These are phyloP conservation scores for Salvelinus alpinus DNA, from an alignment of 2,113 vertebrate species.

Conservation along the genomic window DNA sequence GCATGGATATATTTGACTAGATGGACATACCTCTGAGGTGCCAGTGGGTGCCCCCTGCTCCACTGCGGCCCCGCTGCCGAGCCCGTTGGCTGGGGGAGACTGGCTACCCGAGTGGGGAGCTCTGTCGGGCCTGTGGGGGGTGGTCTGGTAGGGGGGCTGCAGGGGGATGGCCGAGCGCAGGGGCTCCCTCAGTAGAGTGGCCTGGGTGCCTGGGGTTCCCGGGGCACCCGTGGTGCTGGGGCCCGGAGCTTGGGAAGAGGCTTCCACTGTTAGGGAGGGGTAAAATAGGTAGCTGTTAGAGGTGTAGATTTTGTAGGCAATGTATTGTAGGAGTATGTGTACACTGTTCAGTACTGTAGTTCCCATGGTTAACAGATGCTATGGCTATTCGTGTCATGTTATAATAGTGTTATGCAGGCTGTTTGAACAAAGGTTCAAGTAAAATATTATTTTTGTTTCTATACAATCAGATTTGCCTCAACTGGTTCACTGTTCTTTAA, in stretches of 20 bases:
- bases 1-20: neutral
- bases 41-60: constrained; percentile 11
- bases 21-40: constrained; percentile 45
- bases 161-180: constrained; percentile 79
- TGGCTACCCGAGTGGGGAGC: constrained; percentile 4
- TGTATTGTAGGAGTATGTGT: neutral
- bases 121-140: constrained; percentile 33
- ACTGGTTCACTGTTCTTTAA: neutral
- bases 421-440: neutral
- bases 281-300: neutral
- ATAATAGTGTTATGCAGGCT: neutral
- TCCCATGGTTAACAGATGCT: too few relatives aligned
- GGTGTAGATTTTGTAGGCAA: neutral
- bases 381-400: too few relatives aligned
- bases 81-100: neutral
- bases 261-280: neutral
- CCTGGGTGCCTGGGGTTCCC: constrained; percentile 25
- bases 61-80: neutral
- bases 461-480: neutral
- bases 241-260: constrained; percentile 21
- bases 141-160: constrained; percentile 82
- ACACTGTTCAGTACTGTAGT: too few relatives aligned
- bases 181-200: constrained; percentile 67
- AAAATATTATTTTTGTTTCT: neutral
- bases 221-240: neutral